These are phyloP conservation scores for Polyommatus iphigenia DNA, from an alignment of 2,888 invertebrate species.

Conservation along the genomic window DNA sequence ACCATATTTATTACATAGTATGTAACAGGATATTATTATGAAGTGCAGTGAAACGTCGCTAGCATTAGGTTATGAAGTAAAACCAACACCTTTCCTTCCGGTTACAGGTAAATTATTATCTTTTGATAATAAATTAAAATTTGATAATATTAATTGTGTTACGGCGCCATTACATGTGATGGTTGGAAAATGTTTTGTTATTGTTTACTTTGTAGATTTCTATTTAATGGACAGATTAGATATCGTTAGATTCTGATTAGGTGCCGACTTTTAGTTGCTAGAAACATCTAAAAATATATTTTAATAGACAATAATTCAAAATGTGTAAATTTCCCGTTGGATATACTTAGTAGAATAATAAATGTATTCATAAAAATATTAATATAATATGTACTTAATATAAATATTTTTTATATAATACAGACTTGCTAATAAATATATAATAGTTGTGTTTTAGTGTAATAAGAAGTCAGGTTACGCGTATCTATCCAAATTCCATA, in stretches of 20 bases:
- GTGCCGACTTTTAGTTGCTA: neutral
- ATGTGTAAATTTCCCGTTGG: too few relatives aligned
- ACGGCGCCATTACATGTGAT: neutral
- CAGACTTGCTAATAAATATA: too few relatives aligned
- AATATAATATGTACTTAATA: too few relatives aligned
- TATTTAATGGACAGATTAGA: neutral
- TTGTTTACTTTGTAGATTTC: neutral
- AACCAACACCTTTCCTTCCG: conserved; percentile 12
- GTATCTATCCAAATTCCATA: too few relatives aligned
- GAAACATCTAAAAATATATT: neutral
- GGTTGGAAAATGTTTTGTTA: neutral
- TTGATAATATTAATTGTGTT: neutral
- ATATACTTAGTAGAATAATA: too few relatives aligned
- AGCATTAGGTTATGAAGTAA: neutral
- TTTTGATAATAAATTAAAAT: neutral
- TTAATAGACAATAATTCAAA: too few relatives aligned
- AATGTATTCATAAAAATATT: too few relatives aligned
- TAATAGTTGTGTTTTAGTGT: too few relatives aligned
- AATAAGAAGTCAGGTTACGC: too few relatives aligned
- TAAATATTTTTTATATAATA: too few relatives aligned
- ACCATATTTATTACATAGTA: too few relatives aligned
- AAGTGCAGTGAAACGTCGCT: neutral
- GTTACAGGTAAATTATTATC: neutral
- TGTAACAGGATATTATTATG: neutral
- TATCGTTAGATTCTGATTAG: neutral